Conservation (phyloP, 1,140 invertebrate species). For the Portunus trituberculatus region DNA sequence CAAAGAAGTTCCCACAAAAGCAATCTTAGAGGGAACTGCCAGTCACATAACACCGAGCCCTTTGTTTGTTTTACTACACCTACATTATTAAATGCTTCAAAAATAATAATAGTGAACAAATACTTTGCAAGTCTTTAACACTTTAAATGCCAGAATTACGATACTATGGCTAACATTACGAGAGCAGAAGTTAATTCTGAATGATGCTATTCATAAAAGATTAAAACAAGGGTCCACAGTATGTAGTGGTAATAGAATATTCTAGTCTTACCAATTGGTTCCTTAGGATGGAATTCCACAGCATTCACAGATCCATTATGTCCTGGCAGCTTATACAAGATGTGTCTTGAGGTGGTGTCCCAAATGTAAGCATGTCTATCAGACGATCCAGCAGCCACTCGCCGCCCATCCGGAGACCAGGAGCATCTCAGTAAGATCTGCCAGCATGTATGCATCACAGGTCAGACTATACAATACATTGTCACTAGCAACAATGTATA, state of each 20-base stretch:
- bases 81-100: too few species aligned
- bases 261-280: constrained; percentile 89
- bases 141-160: too few species aligned
- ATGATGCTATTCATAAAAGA: background rate
- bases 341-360: constrained; percentile 94
- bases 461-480: background rate
- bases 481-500: too few species aligned
- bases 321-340: constrained; percentile 98
- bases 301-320: constrained; percentile 99
- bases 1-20: too few species aligned
- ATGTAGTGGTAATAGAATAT: background rate
- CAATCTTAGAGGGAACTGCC: too few species aligned
- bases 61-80: too few species aligned
- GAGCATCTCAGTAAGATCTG: constrained; percentile 91
- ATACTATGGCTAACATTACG: too few species aligned
- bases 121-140: background rate
- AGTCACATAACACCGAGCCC: too few species aligned
- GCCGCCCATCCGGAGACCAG: constrained; percentile 93
- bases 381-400: constrained; percentile 94
- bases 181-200: too few species aligned
- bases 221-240: background rate
- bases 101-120: too few species aligned
- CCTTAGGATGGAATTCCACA: constrained; percentile 96
- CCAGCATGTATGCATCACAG: background rate
- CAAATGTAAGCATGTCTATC: constrained; percentile 98